Base-by-base conservation (phyloP, 2,888 invertebrate species). In the Tipula unca region DNA sequence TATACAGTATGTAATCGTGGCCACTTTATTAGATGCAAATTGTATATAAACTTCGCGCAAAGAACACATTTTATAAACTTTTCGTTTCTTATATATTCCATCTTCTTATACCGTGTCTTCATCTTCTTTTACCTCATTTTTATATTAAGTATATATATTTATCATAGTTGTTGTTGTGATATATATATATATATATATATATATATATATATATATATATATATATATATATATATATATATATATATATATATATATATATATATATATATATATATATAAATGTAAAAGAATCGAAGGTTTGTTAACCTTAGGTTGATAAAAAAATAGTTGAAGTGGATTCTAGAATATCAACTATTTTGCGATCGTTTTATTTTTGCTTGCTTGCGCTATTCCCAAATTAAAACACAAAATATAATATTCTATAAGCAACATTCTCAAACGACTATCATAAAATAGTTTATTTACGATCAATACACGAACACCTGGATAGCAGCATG, bases 341-440 rank as follows among this genome's bases (percentile, higher is more conserved):
- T 69, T 69, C 69, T 69, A 69, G 69, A 69, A 69, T 69, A 69
- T 69, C 69, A 69, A 69, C 69, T 69, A 69, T 69, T 69, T 69
- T 69, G 69, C 69, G 69, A 69, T 69, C 20, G 69, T 69, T 69
- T 48, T 69, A 10, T 25, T 69, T 69, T 69, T 69, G 25, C 69
- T 25, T 69, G 69, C 10, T 69, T 69, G 69, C 13, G 69, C 25
- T 69, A 25, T 20, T 69, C 69, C 69, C 69, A 10, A 69, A 69
- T 69, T 69, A 69, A 69, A 69, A 69, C 13, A 69, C 25, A 69
- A 69, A 69, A 69, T 25, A 25, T 20, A 25, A 25, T 25, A 69
- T 69, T 25, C 69, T 69, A 10, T 69, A 69, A 25, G 69, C 25
- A 69, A 69, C 20, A 69, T 25, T 69, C 25, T 25, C 10, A 25